Percentiles rank a stretch among this genome's conserved stretches.
Evolutionary conservation across 2,888 invertebrate species (phyloP).

Genomic region (Eristalinus aeneus): DNA sequence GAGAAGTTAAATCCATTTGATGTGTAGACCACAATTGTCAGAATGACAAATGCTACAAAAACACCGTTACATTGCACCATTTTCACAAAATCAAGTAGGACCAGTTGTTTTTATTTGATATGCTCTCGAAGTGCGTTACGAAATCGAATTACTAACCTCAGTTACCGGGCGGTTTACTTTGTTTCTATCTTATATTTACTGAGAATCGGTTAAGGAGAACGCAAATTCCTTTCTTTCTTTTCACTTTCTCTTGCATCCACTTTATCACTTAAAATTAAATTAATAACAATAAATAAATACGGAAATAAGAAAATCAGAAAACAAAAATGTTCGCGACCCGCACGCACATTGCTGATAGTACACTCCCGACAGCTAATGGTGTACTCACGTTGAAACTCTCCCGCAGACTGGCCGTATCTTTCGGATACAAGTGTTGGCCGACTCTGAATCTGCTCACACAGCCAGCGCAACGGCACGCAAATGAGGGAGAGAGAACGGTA

Average conservation of each 20-base stretch:
- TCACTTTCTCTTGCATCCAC: slow-evolving; percentile 37
- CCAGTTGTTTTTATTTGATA: not conserved
- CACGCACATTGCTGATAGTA: slow-evolving; percentile 51
- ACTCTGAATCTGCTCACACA: not conserved
- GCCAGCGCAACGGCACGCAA: not conserved
- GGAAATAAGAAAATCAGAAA: not conserved
- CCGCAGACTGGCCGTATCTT: slow-evolving; percentile 49
- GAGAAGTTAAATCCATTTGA: slow-evolving; percentile 76
- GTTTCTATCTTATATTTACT: not conserved
- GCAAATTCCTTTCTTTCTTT: slow-evolving; percentile 5
- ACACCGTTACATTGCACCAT: slow-evolving; percentile 55
- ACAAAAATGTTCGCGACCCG: slow-evolving; percentile 35
- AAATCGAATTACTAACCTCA: slow-evolving; percentile 47
- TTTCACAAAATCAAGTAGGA: not conserved
- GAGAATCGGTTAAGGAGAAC: not conserved
- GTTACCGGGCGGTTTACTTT: slow-evolving; percentile 18
- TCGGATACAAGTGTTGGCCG: slow-evolving; percentile 29
- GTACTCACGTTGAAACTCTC: slow-evolving; percentile 56
- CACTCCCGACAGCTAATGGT: slow-evolving; percentile 28
- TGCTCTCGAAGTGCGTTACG: not conserved
- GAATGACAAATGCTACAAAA: slow-evolving; percentile 32
- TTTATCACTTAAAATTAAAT: slow-evolving; percentile 66
- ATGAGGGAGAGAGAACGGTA: slow-evolving; percentile 18
- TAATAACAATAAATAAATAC: slow-evolving; percentile 62
- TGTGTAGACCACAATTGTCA: slow-evolving; percentile 45